Base-by-base conservation (phyloP, 1,140 invertebrate species). In the Brachionus calyciflorus region DNA sequence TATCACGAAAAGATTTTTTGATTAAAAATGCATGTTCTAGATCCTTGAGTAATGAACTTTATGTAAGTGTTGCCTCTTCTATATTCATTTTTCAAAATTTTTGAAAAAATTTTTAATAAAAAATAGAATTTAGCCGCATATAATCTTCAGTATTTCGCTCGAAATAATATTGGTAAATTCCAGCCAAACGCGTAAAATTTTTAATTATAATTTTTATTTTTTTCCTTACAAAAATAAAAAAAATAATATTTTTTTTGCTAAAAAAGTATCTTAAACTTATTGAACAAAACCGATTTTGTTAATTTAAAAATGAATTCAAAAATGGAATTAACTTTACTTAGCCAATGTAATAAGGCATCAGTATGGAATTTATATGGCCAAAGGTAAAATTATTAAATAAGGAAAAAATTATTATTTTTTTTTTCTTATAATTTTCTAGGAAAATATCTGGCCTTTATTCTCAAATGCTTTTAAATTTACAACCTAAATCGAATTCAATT, bases 241-340 rank as follows among this genome's bases (percentile, higher is more conserved):
- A 53, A 3, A 21, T 48, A 48, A 48, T n/a, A n/a, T 48, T 48
- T 48, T 28, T 2, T 55, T 14, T 24, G 10, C 17, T 70, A 1
- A 26, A 44, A 26, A 33, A 73, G 69, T 37, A 73, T 73, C 10
- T 28, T 73, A 9, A 73, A 73, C 51, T 55, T 73, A 17, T 37
- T 73, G 33, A 73, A 73, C 30, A 73, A 73, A 55, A 19, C 51
- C 24, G 69, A 73, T 9, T 73, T 73, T 73, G 69, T 73, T 2
- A 73, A 73, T 73, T 40, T 73, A 33, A 73, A 73, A 73, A 51
- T 73, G 46, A 73, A 73, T n/a, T 49, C 69, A 10, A 73, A 73
- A 73, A 40, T 73, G 28, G 69, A 73, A 49, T 55, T 73, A n/a
- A 73, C 26, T 19, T 24, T 73, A 17, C 19, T 73, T 12, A 73